These are phyloP conservation scores for Campylomormyrus tamandua DNA, from an alignment of 2,113 vertebrate species.

Conservation along the genomic window DNA sequence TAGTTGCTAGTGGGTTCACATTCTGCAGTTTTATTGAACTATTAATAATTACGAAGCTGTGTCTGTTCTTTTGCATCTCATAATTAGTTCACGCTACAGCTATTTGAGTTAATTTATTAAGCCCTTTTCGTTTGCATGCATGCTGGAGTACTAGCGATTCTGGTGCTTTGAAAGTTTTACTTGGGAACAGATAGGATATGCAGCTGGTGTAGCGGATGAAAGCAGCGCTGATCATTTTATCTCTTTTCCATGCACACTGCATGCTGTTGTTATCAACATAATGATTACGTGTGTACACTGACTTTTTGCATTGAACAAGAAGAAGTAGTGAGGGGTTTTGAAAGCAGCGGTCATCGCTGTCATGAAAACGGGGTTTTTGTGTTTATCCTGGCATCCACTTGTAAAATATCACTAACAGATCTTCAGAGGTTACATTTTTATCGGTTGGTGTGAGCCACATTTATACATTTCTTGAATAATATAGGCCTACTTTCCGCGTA, in stretches of 20 bases:
- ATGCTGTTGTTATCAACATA: background rate
- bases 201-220: background rate
- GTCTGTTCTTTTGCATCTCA: background rate
- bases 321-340: background rate
- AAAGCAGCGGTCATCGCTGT: background rate
- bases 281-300: background rate
- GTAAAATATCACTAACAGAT: conserved; percentile 3
- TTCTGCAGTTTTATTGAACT: background rate
- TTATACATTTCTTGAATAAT: conserved; percentile 4
- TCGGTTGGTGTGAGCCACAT: background rate
- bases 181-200: background rate
- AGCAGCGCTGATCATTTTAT: background rate
- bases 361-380: background rate
- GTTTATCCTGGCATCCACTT: background rate
- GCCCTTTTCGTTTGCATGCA: background rate
- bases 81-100: background rate
- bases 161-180: background rate
- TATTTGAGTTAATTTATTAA: background rate
- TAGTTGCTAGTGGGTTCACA: background rate
- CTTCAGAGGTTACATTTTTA: background rate
- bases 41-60: background rate
- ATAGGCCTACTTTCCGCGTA: background rate
- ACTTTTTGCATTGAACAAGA: background rate
- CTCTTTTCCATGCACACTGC: background rate
- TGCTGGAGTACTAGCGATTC: background rate